These are phyloP conservation scores for Siphlonurus alternatus DNA, from an alignment of 2,888 invertebrate species.

Conservation along the genomic window DNA sequence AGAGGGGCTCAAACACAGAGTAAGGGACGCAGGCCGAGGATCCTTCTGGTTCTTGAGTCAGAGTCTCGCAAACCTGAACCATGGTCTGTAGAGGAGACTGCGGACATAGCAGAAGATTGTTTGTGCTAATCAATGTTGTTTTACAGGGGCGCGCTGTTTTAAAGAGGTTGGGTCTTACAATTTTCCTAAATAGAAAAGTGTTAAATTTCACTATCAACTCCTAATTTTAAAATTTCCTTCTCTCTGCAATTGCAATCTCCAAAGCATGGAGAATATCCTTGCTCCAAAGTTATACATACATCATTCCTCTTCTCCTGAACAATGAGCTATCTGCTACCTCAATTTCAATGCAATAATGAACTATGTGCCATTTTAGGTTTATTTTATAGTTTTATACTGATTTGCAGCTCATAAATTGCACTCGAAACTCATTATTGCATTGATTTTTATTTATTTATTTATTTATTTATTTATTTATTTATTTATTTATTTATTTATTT, in stretches of 20 bases:
- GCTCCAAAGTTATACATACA: too few relatives aligned
- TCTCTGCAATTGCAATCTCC: too few relatives aligned
- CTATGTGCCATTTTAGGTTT: too few relatives aligned
- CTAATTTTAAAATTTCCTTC: too few relatives aligned
- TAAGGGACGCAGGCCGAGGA: slow-evolving; percentile 57
- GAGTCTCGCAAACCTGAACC: slow-evolving; percentile 60
- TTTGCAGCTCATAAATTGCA: too few relatives aligned
- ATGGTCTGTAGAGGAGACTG: slow-evolving; percentile 61
- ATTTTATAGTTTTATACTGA: too few relatives aligned
- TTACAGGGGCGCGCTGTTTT: not conserved
- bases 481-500: not conserved
- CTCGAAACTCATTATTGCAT: too few relatives aligned
- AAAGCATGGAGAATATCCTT: too few relatives aligned
- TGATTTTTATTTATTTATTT: not conserved
- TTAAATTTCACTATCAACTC: not conserved
- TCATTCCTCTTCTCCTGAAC: too few relatives aligned
- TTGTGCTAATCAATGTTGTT: not conserved
- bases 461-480: not conserved
- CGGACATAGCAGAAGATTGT: slow-evolving; percentile 16
- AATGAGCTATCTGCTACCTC: too few relatives aligned
- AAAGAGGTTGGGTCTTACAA: not conserved
- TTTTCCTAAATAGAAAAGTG: not conserved
- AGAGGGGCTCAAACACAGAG: slow-evolving; percentile 36
- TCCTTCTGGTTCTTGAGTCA: slow-evolving; percentile 71
- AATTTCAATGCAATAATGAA: too few relatives aligned